Percentiles rank a stretch among this genome's conserved stretches.
Conservation (phyloP, 2,888 invertebrate genomes). For the Chrysina gloriosa region DNA sequence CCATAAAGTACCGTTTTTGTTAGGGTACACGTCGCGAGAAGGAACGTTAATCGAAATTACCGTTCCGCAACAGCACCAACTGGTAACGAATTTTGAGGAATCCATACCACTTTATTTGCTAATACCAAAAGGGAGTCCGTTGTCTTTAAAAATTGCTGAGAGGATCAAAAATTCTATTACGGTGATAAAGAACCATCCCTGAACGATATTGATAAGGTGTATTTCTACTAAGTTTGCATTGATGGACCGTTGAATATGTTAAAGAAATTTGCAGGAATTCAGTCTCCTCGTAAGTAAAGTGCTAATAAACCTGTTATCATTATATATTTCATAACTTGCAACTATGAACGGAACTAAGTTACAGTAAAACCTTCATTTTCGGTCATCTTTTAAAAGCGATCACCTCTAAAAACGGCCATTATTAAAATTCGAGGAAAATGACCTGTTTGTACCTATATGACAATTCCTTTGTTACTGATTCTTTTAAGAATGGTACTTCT, state of each 20-base stretch:
- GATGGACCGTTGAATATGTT: constrained; percentile 44
- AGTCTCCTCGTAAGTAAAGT: constrained; percentile 16
- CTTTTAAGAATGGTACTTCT: too few relatives aligned
- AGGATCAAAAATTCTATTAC: constrained; percentile 57
- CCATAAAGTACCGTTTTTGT: constrained; percentile 54
- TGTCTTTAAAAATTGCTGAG: constrained; percentile 51
- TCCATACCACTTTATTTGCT: constrained; percentile 51
- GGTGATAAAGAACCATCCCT: constrained; percentile 50
- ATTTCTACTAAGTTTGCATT: constrained; percentile 53
- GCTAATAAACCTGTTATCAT: too few relatives aligned
- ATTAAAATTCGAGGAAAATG: too few relatives aligned
- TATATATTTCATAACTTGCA: too few relatives aligned
- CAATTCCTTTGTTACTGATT: too few relatives aligned
- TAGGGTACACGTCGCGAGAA: constrained; percentile 54
- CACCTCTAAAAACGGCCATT: too few relatives aligned
- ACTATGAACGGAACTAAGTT: too few relatives aligned
- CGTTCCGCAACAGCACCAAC: constrained; percentile 40
- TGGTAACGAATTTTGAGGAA: constrained; percentile 47
- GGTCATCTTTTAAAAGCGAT: too few relatives aligned
- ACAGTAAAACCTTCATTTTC: too few relatives aligned
- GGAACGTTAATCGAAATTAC: constrained; percentile 51
- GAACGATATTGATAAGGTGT: constrained; percentile 54
- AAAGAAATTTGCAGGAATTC: constrained; percentile 39
- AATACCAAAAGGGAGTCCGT: constrained; percentile 51
- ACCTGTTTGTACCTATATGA: too few relatives aligned